Evolutionary conservation across 2,888 invertebrate species (phyloP), one percentile per base, ranked within the genome.

Genomic region (Polydrusus pterygomalis): DNA sequence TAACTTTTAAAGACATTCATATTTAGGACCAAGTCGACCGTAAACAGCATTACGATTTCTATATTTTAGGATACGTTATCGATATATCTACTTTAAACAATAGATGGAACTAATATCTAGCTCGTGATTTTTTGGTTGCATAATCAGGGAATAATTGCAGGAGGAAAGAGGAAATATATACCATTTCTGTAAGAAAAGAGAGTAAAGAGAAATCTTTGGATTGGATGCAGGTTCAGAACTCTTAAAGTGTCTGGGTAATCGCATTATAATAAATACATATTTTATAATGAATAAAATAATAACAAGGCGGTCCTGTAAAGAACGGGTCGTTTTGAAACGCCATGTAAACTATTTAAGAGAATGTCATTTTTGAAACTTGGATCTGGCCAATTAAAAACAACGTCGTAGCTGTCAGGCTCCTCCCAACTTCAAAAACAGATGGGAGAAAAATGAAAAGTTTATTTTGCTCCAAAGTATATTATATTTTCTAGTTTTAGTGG

Each of bases 381-480:
- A 30, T 68, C 8, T 11, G 2, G 40, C 72, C 72, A 72, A 72
- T 72, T 10, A 40, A 9, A 49, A 43, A 13, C 49, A 20, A 56
- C 49, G 72, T 71, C 71, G 70, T 71, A 47, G 62, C 49, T 70
- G 51, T 40, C 56, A 68, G 65, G 68, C 74, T 77, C 77, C 77
- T 74, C 74, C 74, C 74, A 30, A 62, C 51, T 20, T 72, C 65
- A 64, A 77, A 70, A 75, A 58, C 56, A 72, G 77, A 73, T 75
- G 75, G 74, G 63, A 70, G 70, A 70, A 63, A 70, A 67, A 3
- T 34, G 38, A 67, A 58, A 73, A 73, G 56, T 45, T 67, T 56
- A 58, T 51, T 70, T 74, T 74, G 63, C 38, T 20, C 54, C 38
- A 72, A 75, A 71, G 30, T 49, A 30, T 65, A 30, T 62, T 67